Conservation (phyloP, 1,140 invertebrate species). For the Drepana arcuata region DNA sequence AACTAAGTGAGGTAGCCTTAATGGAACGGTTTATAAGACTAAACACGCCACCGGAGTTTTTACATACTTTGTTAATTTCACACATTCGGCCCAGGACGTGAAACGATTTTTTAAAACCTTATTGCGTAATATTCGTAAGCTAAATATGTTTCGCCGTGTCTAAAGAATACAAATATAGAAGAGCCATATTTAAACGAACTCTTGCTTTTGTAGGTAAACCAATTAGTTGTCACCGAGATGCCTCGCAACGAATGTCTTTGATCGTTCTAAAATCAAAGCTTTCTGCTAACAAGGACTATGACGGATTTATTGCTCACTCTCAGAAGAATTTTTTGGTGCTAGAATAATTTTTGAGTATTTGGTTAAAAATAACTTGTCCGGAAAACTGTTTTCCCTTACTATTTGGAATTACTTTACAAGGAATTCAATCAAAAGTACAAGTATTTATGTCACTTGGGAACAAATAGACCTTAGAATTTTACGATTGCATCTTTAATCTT, state of each 20-base stretch:
- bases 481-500: too few relatives aligned
- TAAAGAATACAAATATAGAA: not conserved
- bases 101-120: slow-evolving; percentile 42
- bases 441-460: too few relatives aligned
- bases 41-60: too few relatives aligned
- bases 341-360: slow-evolving; percentile 22
- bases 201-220: slow-evolving; percentile 33
- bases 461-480: too few relatives aligned
- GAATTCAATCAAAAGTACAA: too few relatives aligned
- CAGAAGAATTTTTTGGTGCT: slow-evolving; percentile 26
- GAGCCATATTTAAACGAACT: slow-evolving; percentile 22
- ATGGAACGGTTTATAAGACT: too few relatives aligned
- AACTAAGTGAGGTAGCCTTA: too few relatives aligned
- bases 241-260: slow-evolving; percentile 39
- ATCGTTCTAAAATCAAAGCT: slow-evolving; percentile 49
- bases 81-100: slow-evolving; percentile 35
- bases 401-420: too few relatives aligned
- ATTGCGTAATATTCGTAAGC: too few relatives aligned
- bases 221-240: slow-evolving; percentile 52
- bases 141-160: too few relatives aligned
- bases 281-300: slow-evolving; percentile 49
- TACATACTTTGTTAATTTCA: slow-evolving; percentile 15
- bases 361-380: slow-evolving; percentile 14
- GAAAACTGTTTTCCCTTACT: slow-evolving; percentile 5
- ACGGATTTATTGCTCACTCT: slow-evolving; percentile 52